Evolutionary conservation across 2,797 vertebrate species (phyloP), one percentile per base, ranked within the genome.

Genomic region (Chrysocyon brachyurus): DNA sequence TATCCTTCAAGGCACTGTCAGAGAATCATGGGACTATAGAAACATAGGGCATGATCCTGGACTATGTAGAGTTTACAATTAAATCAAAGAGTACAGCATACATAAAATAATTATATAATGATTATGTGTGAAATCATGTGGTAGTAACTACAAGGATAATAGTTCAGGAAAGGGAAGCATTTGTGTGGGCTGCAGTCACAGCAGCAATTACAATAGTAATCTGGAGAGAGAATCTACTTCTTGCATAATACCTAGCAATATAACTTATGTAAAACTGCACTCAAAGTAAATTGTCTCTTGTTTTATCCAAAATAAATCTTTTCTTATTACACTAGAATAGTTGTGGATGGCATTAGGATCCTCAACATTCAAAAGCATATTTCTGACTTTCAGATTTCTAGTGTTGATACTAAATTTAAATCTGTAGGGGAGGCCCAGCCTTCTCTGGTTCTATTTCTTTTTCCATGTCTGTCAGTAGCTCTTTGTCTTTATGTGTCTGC

Each of bases 401-500:
- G 84, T 78, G 72, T 46, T 93, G 63, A 59, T 83, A 46, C 19
- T 79, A 87, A 93, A 92, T 96, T 87, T 91, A 40, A 94, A 90
- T 79, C 28, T 10, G 22, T 88, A 28, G 24, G 68, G 33, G 52
- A 54, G 22, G 21, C 15, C 26, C 40, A 79, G 26, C 8, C 14
- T 61, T 15, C 22, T 57, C 15, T 73, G 11, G 19, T 85, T 94
- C 64, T 92, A 0, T 56, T 14, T 88, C 46, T 77, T 88, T 94
- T 92, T 64, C 57, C 17, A 54, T 63, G 40, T 92, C 68, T 97
- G 26, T 87, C 85, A 84, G 57, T 33, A 91, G 72, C 49, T 93
- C 63, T 97, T 97, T 97, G 81, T 94, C 95, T 97, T 96, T 86
- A 81, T 36, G 36, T 83, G 78, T 86, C 82, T 96, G 94, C 78